Evolutionary conservation across 2,797 vertebrate species (phyloP), one percentile per base, ranked within the genome.

Genomic region (Argyrosomus regius): DNA sequence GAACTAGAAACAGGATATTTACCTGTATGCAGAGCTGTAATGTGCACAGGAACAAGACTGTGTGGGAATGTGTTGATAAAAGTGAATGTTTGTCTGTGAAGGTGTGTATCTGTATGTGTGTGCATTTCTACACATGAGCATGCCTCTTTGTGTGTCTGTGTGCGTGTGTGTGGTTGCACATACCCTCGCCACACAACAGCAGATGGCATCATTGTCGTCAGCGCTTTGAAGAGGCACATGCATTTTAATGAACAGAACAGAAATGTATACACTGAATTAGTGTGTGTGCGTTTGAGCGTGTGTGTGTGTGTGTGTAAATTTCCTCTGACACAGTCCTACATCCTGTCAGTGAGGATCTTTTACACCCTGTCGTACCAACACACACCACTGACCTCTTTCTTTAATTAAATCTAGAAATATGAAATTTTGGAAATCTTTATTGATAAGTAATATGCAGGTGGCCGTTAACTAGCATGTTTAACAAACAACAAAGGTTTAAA

Each of bases 191-290:
- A 73, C 73, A 78, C 69, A 82, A 63, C 92, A 92, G 90, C 95
- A 95, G 95, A 95, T 95, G 95, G 94, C 92, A 90, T 94, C 91
- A 91, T 93, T 95, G 94, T 95, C 82, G 80, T 91, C 87, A 59
- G 82, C 46, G 80, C 93, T 95, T 95, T 95, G 95, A 95, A 95
- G 93, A 95, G 78, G 60, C 49, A 31, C 91, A 92, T 94, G 89
- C 92, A 95, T 95, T 94, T 94, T 95, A 93, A 96, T 95, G 93
- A 95, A 91, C 75, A 79, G 48, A 80, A 79, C 67, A 83, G 54
- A 64, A 84, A 93, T 62, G 84, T 87, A 90, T 86, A 88, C 81
- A 71, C n/a, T 62, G 45, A 68, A 84, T 85, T 39, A 46, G 56
- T 54, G 52, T 67, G 73, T 83, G 78, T 78, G 50, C 26, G 31